These are phyloP conservation scores for Leptogaster cylindrica DNA, from an alignment of 2,888 invertebrate species.

Conservation along the genomic window DNA sequence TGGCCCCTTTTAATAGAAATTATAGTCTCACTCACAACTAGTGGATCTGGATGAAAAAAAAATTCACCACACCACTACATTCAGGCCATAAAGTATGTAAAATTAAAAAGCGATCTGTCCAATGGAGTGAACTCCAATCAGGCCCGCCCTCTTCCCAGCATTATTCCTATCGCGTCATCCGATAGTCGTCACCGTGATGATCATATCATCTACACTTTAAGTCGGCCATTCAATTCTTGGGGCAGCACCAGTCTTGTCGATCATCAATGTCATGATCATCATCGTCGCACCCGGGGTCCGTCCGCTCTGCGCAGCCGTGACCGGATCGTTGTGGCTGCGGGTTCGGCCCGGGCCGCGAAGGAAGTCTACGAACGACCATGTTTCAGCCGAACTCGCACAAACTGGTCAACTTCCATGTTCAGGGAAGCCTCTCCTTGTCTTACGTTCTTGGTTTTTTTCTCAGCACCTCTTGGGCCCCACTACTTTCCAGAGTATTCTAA, in stretches of 20 bases:
- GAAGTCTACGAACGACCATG: slow-evolving; percentile 15
- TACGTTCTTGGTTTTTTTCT: slow-evolving; percentile 5
- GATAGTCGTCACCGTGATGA: slow-evolving; percentile 13
- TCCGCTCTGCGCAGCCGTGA: not conserved
- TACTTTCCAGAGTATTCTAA: not conserved
- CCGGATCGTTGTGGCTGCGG: not conserved
- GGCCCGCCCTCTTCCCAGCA: slow-evolving; percentile 34
- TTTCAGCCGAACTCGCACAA: slow-evolving; percentile 14
- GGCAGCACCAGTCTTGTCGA: slow-evolving; percentile 14
- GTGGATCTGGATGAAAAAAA: not conserved
- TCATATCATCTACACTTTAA: slow-evolving; percentile 24
- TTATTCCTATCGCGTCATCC: slow-evolving; percentile 22
- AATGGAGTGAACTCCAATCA: slow-evolving; percentile 34
- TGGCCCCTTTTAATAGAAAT: slow-evolving; percentile 21
- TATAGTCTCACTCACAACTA: not conserved
- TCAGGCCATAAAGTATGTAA: slow-evolving; percentile 14
- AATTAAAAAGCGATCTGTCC: slow-evolving; percentile 38
- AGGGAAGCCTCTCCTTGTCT: slow-evolving; percentile 32
- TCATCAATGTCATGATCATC: slow-evolving; percentile 40
- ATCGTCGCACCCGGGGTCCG: slow-evolving; percentile 1
- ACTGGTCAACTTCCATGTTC: slow-evolving; percentile 26
- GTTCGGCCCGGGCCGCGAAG: not conserved
- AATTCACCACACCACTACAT: slow-evolving; percentile 9
- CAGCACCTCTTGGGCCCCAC: slow-evolving; percentile 1
- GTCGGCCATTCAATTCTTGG: slow-evolving; percentile 27